These are phyloP conservation scores for Andrena trimmerana DNA, from an alignment of 2,888 invertebrate genomes.

Conservation along the genomic window DNA sequence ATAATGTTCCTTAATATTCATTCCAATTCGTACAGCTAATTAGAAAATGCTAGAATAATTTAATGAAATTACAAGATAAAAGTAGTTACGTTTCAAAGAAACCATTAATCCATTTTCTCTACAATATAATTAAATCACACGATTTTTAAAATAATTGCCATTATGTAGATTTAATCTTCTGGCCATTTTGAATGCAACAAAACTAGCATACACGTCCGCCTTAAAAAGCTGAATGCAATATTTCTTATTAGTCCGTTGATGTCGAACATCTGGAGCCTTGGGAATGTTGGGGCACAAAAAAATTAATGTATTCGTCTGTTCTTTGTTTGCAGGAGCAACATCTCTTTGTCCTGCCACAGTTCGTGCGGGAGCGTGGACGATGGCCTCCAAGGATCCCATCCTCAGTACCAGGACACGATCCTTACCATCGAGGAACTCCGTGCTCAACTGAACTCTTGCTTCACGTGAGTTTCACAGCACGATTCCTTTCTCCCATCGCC, in stretches of 20 bases:
- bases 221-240: too few relatives aligned
- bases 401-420: conserved; percentile 86
- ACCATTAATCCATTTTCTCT: too few relatives aligned
- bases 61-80: not conserved
- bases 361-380: conserved; percentile 80
- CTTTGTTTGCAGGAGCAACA: conserved; percentile 79
- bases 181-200: too few relatives aligned
- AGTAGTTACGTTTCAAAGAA: not conserved
- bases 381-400: conserved; percentile 80
- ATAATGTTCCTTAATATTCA: not conserved
- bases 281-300: too few relatives aligned
- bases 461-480: conserved; percentile 86
- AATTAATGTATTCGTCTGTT: conserved; percentile 9
- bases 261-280: too few relatives aligned
- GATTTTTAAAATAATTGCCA: too few relatives aligned
- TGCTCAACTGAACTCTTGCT: conserved; percentile 90
- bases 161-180: too few relatives aligned
- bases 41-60: not conserved
- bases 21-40: not conserved
- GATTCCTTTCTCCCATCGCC: not conserved
- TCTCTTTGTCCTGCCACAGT: conserved; percentile 82
- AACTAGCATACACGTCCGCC: too few relatives aligned
- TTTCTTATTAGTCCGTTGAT: too few relatives aligned
- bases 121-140: too few relatives aligned
- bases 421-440: conserved; percentile 90